Evolutionary conservation across 2,888 invertebrate species (phyloP).

Genomic region (Hydrotaea diabolus): DNA sequence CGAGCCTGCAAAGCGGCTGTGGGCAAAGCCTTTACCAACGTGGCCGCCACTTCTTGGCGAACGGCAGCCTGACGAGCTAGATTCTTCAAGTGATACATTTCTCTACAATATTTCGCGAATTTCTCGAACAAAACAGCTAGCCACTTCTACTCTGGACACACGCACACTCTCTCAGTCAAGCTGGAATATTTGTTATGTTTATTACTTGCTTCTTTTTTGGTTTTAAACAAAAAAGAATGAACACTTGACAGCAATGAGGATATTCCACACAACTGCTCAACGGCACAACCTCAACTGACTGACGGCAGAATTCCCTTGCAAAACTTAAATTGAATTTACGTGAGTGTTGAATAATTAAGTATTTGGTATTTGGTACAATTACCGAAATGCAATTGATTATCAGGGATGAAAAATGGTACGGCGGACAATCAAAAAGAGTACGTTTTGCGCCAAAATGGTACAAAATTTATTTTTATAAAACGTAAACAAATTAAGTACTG

Average conservation of each 20-base stretch:
- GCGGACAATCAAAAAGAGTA: too few species aligned
- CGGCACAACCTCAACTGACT: slow-evolving; percentile 75
- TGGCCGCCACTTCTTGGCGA: slow-evolving; percentile 84
- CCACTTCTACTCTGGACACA: slow-evolving; percentile 45
- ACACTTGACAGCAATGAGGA: too few species aligned
- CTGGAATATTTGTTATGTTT: too few species aligned
- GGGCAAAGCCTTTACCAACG: slow-evolving; percentile 84
- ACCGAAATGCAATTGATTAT: too few species aligned
- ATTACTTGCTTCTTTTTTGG: slow-evolving; percentile 8
- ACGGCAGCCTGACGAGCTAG: slow-evolving; percentile 83
- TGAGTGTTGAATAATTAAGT: too few species aligned
- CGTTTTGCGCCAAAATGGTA: too few species aligned
- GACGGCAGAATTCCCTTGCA: slow-evolving; percentile 64
- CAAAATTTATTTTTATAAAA: too few species aligned
- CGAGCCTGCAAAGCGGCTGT: slow-evolving; percentile 82
- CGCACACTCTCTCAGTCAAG: neutral
- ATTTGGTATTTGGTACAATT: too few species aligned
- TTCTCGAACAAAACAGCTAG: slow-evolving; percentile 56
- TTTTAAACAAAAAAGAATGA: slow-evolving; percentile 64
- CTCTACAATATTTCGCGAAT: slow-evolving; percentile 53
- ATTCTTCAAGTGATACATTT: slow-evolving; percentile 88
- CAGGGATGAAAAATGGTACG: too few species aligned
- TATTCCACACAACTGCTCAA: slow-evolving; percentile 51
- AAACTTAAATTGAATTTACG: too few species aligned
- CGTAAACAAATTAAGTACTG: too few species aligned